These are phyloP conservation scores for Drosophila nr. perissopoda DNA, from an alignment of 2,888 invertebrate species.

Conservation along the genomic window DNA sequence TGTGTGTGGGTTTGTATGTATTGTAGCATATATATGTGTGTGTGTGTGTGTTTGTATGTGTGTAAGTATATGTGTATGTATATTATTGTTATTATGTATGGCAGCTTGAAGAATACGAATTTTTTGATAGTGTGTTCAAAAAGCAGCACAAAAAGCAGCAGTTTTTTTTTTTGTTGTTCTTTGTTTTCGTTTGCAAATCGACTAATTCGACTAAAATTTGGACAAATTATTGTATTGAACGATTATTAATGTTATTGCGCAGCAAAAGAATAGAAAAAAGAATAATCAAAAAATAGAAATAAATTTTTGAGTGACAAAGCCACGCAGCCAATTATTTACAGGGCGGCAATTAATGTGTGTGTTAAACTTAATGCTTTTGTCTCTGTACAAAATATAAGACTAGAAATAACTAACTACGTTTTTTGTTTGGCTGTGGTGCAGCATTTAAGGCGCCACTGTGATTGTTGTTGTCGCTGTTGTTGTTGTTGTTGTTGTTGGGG, in stretches of 20 bases:
- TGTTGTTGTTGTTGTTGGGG: constrained; percentile 7
- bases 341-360: constrained; percentile 27
- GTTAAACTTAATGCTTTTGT: constrained; percentile 35
- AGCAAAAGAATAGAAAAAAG: not conserved
- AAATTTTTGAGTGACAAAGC: constrained; percentile 55
- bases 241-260: constrained; percentile 5
- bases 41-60: constrained; percentile 12
- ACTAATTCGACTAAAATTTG: constrained; percentile 11
- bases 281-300: not conserved
- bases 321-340: constrained; percentile 82
- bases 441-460: constrained; percentile 38
- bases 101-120: constrained; percentile 75
- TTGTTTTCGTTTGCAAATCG: not conserved
- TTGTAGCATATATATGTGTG: constrained; percentile 15
- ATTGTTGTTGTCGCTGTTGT: constrained; percentile 9
- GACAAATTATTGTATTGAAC: not conserved
- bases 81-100: constrained; percentile 59
- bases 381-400: constrained; percentile 63
- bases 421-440: constrained; percentile 1
- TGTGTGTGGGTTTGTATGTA: constrained; percentile 36
- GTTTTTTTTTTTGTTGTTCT: constrained; percentile 8
- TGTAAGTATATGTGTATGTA: constrained; percentile 29
- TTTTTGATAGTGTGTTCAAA: constrained; percentile 38
- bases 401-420: constrained; percentile 72
- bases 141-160: constrained; percentile 44